Conservation (phyloP, 2,888 invertebrate genomes). For the Lasiommata megera region DNA sequence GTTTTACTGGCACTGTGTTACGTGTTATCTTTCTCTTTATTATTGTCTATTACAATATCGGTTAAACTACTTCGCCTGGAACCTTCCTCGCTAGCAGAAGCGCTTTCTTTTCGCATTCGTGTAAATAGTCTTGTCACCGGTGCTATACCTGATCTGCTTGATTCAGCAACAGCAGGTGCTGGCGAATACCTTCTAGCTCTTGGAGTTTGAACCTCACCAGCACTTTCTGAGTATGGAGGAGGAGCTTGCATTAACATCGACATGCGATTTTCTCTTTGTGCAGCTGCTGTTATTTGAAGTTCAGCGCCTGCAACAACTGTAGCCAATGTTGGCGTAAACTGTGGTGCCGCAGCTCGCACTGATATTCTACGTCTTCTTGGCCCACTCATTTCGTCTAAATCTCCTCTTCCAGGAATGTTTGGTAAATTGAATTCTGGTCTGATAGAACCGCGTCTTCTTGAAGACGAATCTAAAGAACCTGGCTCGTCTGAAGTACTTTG, state of each 20-base stretch:
- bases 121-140: constrained; percentile 72
- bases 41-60: constrained; percentile 74
- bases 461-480: constrained; percentile 34
- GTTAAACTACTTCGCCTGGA: constrained; percentile 72
- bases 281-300: constrained; percentile 65
- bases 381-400: constrained; percentile 54
- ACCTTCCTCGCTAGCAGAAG: constrained; percentile 46
- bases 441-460: constrained; percentile 58
- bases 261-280: constrained; percentile 71
- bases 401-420: constrained; percentile 46
- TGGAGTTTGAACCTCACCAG: constrained; percentile 51
- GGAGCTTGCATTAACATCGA: constrained; percentile 70
- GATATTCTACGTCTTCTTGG: constrained; percentile 67
- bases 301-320: constrained; percentile 74
- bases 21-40: constrained; percentile 75
- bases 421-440: constrained; percentile 59
- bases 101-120: constrained; percentile 66
- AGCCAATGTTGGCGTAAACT: constrained; percentile 70
- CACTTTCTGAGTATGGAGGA: constrained; percentile 65
- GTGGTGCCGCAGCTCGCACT: constrained; percentile 63
- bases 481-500: constrained; percentile 35
- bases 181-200: constrained; percentile 68
- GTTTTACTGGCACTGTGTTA: constrained; percentile 50
- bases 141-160: constrained; percentile 55
- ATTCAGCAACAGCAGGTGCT: constrained; percentile 59